Evolutionary conservation across 2,113 vertebrate species (phyloP).

Genomic region (Vanacampus margaritifer): DNA sequence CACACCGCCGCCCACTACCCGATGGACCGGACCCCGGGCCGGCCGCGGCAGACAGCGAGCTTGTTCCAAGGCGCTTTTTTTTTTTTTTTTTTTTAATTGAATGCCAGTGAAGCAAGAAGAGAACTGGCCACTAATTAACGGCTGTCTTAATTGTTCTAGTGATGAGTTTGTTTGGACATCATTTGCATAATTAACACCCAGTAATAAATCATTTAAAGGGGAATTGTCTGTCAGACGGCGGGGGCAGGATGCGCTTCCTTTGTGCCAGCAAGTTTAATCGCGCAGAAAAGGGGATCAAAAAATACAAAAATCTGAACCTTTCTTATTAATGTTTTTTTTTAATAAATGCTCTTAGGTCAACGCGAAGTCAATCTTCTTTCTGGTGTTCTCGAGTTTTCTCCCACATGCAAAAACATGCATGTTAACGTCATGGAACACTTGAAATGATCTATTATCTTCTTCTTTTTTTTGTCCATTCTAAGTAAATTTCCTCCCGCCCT

Average conservation of each 20-base stretch:
- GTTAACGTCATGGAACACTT: no score
- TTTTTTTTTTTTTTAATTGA: conserved; percentile 83
- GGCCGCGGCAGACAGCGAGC: conserved; percentile 52
- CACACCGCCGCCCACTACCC: conserved; percentile 54
- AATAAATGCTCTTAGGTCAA: neutral
- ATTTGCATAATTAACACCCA: conserved; percentile 99
- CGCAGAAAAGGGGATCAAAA: conserved; percentile 36
- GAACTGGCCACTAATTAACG: conserved; percentile 93
- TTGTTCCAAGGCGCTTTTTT: conserved; percentile 66
- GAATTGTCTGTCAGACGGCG: conserved; percentile 97
- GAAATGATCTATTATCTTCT: no score
- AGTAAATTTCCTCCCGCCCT: no score
- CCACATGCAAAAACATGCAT: no score
- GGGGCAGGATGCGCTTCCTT: conserved; percentile 74
- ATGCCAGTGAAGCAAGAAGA: conserved; percentile 99
- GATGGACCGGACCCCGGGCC: conserved; percentile 41
- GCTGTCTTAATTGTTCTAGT: conserved; percentile 99
- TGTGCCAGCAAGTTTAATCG: conserved; percentile 68
- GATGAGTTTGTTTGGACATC: conserved; percentile 99
- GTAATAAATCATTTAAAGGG: conserved; percentile 99
- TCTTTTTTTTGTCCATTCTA: no score
- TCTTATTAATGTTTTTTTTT: conserved; percentile 30
- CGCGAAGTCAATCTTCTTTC: no score
- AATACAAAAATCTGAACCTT: conserved; percentile 15
- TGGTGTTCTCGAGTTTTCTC: no score